Evolutionary conservation across 2,888 invertebrate genomes (phyloP).

Genomic region (Athrips mouffetella): DNA sequence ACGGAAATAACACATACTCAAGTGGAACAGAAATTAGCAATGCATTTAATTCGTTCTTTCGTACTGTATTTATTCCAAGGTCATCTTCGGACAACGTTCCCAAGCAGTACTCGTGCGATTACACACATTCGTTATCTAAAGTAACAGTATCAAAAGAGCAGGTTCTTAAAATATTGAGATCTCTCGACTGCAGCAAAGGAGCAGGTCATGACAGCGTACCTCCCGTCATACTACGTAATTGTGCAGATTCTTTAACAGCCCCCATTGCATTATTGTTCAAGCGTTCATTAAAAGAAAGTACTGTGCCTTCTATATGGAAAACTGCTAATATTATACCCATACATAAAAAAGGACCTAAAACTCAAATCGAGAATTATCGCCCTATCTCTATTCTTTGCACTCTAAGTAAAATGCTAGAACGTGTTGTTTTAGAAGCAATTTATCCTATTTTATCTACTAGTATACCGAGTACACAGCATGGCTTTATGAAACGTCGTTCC

Average conservation of each 20-base stretch:
- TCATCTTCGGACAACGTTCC: neutral
- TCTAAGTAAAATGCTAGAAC: neutral
- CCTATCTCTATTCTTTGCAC: constrained; percentile 6
- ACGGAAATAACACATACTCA: too few species aligned
- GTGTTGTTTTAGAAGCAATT: neutral
- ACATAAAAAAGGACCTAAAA: constrained; percentile 22
- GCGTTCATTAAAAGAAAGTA: constrained; percentile 14
- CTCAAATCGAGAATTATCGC: constrained; percentile 19
- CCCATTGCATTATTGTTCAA: constrained; percentile 19
- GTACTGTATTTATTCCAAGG: too few species aligned
- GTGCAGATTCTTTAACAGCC: constrained; percentile 12
- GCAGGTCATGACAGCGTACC: constrained; percentile 20
- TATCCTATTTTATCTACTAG: neutral
- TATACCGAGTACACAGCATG: constrained; percentile 16
- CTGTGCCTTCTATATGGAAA: constrained; percentile 22
- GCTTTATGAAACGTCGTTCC: constrained; percentile 18
- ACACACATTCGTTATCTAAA: too few species aligned
- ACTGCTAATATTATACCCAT: constrained; percentile 21
- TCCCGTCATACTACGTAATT: constrained; percentile 18
- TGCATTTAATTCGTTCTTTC: too few species aligned
- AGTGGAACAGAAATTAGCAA: too few species aligned
- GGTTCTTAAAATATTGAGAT: neutral
- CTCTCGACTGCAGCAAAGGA: constrained; percentile 10
- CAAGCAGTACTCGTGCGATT: neutral
- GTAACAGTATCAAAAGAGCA: neutral